A percentile compares a stretch with the other conserved stretches of the same genome.
phyloP scores from a whole-genome alignment of 2,113 vertebrate genomes.

The Megalops atlanticus region DNA sequence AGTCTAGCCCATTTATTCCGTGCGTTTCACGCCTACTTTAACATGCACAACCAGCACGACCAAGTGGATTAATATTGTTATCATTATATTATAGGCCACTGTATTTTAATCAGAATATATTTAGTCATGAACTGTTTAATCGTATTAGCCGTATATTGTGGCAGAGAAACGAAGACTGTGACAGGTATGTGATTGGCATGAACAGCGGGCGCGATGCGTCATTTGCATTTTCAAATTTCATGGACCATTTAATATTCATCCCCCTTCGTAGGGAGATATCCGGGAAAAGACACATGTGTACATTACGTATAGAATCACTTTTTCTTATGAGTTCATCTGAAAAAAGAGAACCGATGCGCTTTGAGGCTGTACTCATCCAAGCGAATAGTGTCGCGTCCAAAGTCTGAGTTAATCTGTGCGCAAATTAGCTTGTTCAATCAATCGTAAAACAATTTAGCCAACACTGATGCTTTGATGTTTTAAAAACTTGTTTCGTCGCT shows the following conservation, averaged over 20 bases:
- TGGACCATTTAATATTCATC: neutral
- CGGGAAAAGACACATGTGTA: neutral
- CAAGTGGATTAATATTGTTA: no score
- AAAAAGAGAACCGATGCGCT: neutral
- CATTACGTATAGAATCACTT: neutral
- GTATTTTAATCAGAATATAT: no score
- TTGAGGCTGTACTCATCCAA: neutral
- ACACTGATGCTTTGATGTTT: no score
- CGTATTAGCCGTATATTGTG: neutral
- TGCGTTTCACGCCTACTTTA: no score
- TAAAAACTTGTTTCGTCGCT: no score
- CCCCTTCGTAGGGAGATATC: neutral
- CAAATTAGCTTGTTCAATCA: neutral
- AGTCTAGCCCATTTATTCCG: no score
- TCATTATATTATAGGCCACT: no score
- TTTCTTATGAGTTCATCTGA: neutral
- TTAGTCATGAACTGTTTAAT: neutral
- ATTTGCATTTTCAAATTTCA: neutral
- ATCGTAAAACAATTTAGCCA: neutral
- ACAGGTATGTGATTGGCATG: neutral
- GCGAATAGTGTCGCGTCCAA: neutral
- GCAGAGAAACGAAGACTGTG: neutral
- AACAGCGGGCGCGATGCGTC: neutral
- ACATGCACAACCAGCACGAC: no score
- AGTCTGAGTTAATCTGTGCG: neutral